Evolutionary conservation across 2,888 invertebrate species (phyloP).

Genomic region (Portevinia maculata): DNA sequence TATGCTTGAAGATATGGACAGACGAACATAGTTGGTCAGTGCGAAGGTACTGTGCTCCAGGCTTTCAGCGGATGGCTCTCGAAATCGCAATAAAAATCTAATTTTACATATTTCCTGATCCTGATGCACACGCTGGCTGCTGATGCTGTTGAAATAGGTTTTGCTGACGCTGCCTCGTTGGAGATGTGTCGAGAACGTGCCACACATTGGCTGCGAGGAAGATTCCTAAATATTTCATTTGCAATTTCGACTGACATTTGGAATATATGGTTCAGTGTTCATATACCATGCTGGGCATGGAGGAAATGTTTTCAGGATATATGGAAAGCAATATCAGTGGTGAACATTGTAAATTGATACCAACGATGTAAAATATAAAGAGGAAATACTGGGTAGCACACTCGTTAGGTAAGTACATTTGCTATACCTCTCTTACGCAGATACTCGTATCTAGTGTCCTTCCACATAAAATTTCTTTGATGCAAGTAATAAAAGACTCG

Average conservation of each 20-base stretch:
- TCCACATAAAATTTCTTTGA: too few relatives aligned
- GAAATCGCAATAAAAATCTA: conserved; percentile 71
- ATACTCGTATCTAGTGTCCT: too few relatives aligned
- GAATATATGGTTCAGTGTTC: conserved; percentile 37
- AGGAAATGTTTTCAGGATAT: conserved; percentile 54
- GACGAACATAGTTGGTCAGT: conserved; percentile 47
- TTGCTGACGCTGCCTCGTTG: conserved; percentile 11
- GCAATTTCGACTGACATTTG: conserved; percentile 53
- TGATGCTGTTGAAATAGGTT: conserved; percentile 7
- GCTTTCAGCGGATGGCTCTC: conserved; percentile 26
- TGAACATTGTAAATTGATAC: conserved; percentile 53
- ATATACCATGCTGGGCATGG: conserved; percentile 11
- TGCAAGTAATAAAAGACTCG: too few relatives aligned
- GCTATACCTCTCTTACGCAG: too few relatives aligned
- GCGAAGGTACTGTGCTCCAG: not conserved
- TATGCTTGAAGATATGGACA: conserved; percentile 20
- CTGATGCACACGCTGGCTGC: too few relatives aligned
- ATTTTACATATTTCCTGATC: conserved; percentile 67
- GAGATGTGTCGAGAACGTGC: conserved; percentile 64
- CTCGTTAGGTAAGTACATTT: too few relatives aligned
- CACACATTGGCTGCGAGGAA: conserved; percentile 23
- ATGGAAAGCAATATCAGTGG: conserved; percentile 45
- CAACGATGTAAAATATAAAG: conserved; percentile 52
- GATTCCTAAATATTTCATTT: conserved; percentile 67
- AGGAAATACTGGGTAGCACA: conserved; percentile 49